Conservation (phyloP, 2,888 invertebrate genomes). For the Oligia latruncula region DNA sequence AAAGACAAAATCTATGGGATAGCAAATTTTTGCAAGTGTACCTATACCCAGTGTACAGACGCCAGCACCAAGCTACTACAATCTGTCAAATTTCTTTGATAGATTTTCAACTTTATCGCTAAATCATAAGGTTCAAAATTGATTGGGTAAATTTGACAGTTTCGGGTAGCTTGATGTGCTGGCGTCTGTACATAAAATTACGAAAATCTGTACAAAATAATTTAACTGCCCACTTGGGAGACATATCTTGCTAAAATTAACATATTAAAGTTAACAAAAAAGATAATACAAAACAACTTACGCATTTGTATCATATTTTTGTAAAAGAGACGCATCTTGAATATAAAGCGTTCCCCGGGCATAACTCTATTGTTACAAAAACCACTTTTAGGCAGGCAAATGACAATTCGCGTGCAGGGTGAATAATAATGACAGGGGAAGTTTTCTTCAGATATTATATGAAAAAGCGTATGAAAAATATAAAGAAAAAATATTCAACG, state of each 20-base stretch:
- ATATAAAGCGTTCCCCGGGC: constrained; percentile 30
- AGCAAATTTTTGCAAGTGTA: too few relatives aligned
- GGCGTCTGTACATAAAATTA: not conserved
- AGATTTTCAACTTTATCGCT: too few relatives aligned
- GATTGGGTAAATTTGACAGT: too few relatives aligned
- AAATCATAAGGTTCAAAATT: too few relatives aligned
- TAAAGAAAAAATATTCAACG: not conserved
- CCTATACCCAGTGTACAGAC: too few relatives aligned
- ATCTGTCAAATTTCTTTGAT: too few relatives aligned
- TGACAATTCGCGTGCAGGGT: constrained; percentile 10
- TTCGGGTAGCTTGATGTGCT: too few relatives aligned
- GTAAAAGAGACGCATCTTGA: constrained; percentile 2
- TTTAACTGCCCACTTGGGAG: not conserved
- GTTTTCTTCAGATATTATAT: not conserved
- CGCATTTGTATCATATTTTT: constrained; percentile 1
- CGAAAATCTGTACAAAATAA: not conserved
- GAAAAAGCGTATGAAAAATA: not conserved
- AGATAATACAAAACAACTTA: not conserved
- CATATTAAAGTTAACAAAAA: constrained; percentile 1
- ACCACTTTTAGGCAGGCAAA: not conserved
- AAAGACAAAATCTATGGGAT: too few relatives aligned
- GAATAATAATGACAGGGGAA: constrained; percentile 3
- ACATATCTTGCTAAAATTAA: not conserved
- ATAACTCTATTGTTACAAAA: not conserved
- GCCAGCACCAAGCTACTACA: too few relatives aligned